phyloP scores from a whole-genome alignment of 1,140 invertebrate species.

The Eulimnadia texana region DNA sequence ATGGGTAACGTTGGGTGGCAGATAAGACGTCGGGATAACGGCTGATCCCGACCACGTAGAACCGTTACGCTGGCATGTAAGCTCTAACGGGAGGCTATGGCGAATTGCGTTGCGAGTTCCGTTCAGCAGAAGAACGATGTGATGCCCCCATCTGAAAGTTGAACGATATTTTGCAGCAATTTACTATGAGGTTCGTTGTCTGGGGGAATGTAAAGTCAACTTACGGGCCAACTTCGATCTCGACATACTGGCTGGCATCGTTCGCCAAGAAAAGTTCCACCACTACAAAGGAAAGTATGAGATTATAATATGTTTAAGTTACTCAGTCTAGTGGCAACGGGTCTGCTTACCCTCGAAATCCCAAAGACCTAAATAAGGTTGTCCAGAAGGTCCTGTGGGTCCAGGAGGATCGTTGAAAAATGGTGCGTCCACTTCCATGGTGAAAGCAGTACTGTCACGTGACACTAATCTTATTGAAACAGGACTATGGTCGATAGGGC shows the following conservation, averaged over 20 bases:
- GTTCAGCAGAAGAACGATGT: conserved; percentile 33
- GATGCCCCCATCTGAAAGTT: conserved; percentile 25
- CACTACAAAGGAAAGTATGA: conserved; percentile 25
- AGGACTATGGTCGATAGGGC: neutral
- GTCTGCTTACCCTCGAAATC: conserved; percentile 31
- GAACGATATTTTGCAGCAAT: neutral
- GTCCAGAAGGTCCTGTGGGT: conserved; percentile 23
- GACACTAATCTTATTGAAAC: too few species aligned
- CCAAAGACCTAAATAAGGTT: conserved; percentile 30
- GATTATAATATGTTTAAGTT: neutral
- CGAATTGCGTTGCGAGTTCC: conserved; percentile 26
- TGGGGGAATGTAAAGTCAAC: conserved; percentile 19
- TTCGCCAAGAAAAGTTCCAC: conserved; percentile 36
- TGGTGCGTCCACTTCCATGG: conserved; percentile 25
- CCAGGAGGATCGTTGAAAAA: conserved; percentile 30
- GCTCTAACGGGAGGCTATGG: conserved; percentile 28
- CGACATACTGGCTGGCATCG: conserved; percentile 32
- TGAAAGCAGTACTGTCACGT: too few species aligned
- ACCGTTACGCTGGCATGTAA: conserved; percentile 18
- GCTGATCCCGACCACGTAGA: conserved; percentile 30
- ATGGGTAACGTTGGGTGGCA: conserved; percentile 32
- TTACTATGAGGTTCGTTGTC: neutral
- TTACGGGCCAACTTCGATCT: conserved; percentile 36
- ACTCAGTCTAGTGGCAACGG: neutral
- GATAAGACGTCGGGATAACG: conserved; percentile 28